Conservation (phyloP, 2,888 invertebrate species). For the Melanostoma scalare region DNA sequence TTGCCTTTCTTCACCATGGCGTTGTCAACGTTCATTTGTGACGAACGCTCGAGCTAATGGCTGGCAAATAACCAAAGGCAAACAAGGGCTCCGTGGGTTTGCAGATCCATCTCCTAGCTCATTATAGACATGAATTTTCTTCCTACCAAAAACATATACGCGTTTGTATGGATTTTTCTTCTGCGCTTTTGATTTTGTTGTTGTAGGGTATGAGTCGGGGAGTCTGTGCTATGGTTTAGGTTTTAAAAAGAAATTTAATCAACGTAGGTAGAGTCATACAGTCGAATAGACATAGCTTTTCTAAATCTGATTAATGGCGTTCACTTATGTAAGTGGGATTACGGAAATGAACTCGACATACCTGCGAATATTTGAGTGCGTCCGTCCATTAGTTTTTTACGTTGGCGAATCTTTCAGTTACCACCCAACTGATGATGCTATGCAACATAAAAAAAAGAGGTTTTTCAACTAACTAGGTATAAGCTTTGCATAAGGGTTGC, state of each 20-base stretch:
- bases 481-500: too few relatives aligned
- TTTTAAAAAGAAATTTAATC: slow-evolving; percentile 49
- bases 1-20: slow-evolving; percentile 2
- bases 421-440: too few relatives aligned
- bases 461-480: too few relatives aligned
- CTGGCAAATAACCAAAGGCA: slow-evolving; percentile 21
- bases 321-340: slow-evolving; percentile 59
- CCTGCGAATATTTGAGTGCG: slow-evolving; percentile 39
- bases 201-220: background rate
- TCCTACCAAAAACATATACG: slow-evolving; percentile 22
- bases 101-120: background rate
- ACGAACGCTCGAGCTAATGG: slow-evolving; percentile 47
- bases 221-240: background rate
- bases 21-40: slow-evolving; percentile 18
- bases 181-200: slow-evolving; percentile 15
- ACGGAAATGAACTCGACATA: slow-evolving; percentile 16
- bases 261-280: slow-evolving; percentile 5
- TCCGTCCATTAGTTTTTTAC: slow-evolving; percentile 29
- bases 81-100: background rate
- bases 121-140: slow-evolving; percentile 30
- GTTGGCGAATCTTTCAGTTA: too few relatives aligned
- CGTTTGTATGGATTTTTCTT: slow-evolving; percentile 45
- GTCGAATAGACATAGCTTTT: slow-evolving; percentile 3
- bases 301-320: slow-evolving; percentile 61
- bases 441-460: too few relatives aligned